These are phyloP conservation scores for Cariama cristata DNA, from an alignment of 2,113 vertebrate genomes.

Conservation along the genomic window DNA sequence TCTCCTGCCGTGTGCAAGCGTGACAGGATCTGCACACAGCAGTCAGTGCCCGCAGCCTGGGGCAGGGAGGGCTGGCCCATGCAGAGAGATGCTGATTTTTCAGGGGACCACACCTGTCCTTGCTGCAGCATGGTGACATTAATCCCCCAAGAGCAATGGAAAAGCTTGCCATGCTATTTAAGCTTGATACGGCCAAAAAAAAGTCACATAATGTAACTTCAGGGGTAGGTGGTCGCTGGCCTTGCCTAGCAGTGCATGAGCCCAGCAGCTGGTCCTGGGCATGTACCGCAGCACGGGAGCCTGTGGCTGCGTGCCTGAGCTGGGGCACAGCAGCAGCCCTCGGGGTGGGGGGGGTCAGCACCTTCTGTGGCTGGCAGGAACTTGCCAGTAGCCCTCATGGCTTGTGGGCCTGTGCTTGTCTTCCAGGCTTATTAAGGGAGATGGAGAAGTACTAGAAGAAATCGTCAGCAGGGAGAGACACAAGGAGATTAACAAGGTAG, in stretches of 20 bases:
- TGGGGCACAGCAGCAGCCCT: neutral
- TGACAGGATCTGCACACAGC: neutral
- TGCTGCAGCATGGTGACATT: neutral
- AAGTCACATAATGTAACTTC: neutral
- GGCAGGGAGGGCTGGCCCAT: neutral
- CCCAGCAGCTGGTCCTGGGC: neutral
- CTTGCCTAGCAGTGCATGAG: neutral
- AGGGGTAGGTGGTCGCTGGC: neutral
- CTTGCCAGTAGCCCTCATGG: fast-evolving
- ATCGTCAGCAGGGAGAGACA: slow-evolving; percentile 93
- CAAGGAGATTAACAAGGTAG: slow-evolving; percentile 95
- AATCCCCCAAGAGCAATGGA: neutral
- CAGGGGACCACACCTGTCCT: neutral
- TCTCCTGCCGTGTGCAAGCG: neutral
- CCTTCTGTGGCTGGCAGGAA: neutral
- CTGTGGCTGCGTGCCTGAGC: neutral
- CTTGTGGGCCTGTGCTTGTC: neutral
- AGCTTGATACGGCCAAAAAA: neutral
- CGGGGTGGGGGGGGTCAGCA: fast-evolving
- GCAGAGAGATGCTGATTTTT: neutral
- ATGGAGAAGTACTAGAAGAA: slow-evolving; percentile 95
- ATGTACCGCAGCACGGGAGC: neutral
- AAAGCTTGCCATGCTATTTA: neutral
- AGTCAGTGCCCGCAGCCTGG: neutral
- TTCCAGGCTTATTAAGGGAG: slow-evolving; percentile 92